Evolutionary conservation across 2,113 vertebrate species (phyloP), one percentile per base, ranked within the genome.

Genomic region (Oncorhynchus kisutch): DNA sequence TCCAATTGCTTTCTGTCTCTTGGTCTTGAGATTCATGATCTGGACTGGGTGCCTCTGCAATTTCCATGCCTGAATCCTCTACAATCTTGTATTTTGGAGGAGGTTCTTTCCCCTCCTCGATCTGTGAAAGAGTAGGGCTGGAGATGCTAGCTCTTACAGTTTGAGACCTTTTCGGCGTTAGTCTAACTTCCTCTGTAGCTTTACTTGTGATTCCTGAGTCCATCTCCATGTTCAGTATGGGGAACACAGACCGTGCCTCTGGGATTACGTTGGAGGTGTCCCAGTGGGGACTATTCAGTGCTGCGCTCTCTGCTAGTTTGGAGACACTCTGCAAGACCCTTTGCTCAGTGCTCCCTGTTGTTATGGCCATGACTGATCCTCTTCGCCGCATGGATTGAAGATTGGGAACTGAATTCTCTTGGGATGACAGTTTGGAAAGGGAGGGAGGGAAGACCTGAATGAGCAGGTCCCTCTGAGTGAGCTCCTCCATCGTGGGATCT

Each of bases 301-400:
- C 31, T 8, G 67, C 59, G 20, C 82, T 81, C 25, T 76, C 49
- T 13, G 31, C 25, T 2, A 45, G 6, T 57, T 82, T 77, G 39
- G 57, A 64, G 18, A 91, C 77, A 0, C 76, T 82, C 82, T 92
- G 93, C 79, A 92, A 78, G 65, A 86, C 77, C 14, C 84, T 90
- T 85, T 74, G 84, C 70, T 94, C 82, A 60, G 84, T 67, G 70
- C 79, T 83, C 59, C 82, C 89, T 71, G 75, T 85, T 82, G 87
- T 75, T 13, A 90, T 84, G 7, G 88, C 90, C 27, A 81, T 76
- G 64, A 89, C 86, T 2, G 92, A 92, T 0, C 76, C 77, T 82
- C 81, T 91, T 57, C 79, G 86, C 22, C 79, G 84, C 72, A 76
- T 82, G 48, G 65, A 81, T n/a, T 54, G 51, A 54, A 39, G 11